Percentiles rank a stretch among this genome's conserved stretches.
Conservation (phyloP, 2,888 invertebrate genomes). For the Cotesia congregata region DNA sequence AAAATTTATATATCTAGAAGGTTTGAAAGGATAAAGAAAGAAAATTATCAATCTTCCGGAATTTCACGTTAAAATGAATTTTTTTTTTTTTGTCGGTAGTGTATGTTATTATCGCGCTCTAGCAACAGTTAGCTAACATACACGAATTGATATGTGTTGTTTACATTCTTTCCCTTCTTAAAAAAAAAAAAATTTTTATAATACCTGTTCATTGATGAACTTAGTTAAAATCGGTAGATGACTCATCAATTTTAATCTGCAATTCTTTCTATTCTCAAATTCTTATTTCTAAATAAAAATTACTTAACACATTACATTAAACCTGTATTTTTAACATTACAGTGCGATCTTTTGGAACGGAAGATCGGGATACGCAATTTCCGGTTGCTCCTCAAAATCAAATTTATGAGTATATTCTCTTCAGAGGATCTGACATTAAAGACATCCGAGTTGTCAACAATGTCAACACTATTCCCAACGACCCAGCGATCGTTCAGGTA, state of each 20-base stretch:
- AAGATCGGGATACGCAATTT: constrained; percentile 95
- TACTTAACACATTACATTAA: neutral
- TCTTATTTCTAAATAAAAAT: neutral
- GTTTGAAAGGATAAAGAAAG: neutral
- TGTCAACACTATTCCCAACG: constrained; percentile 89
- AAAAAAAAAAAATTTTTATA: neutral
- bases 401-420: constrained; percentile 98
- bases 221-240: neutral
- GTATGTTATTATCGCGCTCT: neutral
- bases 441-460: constrained; percentile 96
- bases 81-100: constrained; percentile 16
- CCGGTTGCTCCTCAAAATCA: constrained; percentile 97
- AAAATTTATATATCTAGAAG: neutral
- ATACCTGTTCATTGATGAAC: neutral
- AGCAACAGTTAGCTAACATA: neutral
- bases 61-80: neutral
- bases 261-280: neutral
- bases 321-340: constrained; percentile 64
- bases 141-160: constrained; percentile 4
- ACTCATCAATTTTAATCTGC: neutral
- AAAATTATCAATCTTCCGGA: neutral
- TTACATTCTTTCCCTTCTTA: constrained; percentile 9
- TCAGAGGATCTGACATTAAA: constrained; percentile 98
- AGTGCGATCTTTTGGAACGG: constrained; percentile 99
- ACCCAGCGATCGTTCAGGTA: constrained; percentile 96